Evolutionary conservation across 2,797 vertebrate species (phyloP), one percentile per base, ranked within the genome.

Genomic region (Enteromius anoplus): DNA sequence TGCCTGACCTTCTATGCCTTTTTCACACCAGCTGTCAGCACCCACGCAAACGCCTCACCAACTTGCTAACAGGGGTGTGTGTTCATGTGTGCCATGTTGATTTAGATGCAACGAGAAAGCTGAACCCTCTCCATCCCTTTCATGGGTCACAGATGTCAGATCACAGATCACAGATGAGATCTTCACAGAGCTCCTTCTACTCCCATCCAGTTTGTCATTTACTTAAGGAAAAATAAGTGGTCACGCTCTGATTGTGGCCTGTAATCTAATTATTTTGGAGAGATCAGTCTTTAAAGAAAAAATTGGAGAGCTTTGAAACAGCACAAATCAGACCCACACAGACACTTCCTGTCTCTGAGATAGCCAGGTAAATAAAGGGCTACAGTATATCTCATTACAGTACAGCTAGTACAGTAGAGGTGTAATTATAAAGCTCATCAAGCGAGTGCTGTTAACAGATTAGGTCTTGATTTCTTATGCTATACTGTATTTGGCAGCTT

Each of bases 241-340:
- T 78, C 81, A 87, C 1, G 23, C 80, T 86, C 47, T 66, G 80
- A 85, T 72, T 75, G 51, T 55, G 26, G 71, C 53, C 71, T 80
- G 78, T 88, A 86, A 88, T 88, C 85, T 85, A 84, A 87, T 86
- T 85, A 75, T 81, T 78, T 81, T 66, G 55, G 53, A 60, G 66
- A 80, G 73, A 69, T 55, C 70, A 73, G 60, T 58, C 55, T 77
- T 70, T 83, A 68, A 37, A 49, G 66, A 40, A 66, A 73, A 85
- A 82, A 66, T 55, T 26, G 69, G 77, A 72, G 81, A 75, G 79
- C 47, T 78, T 78, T 80, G 32, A 73, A 45, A 75, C 58, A 42
- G 68, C 82, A 79, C 58, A 75, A 86, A 86, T 87, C 86, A 83
- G 84, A 73, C 71, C 72, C 73, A 85, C 55, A 62, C 86, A 89